Base-by-base conservation (phyloP, 2,113 vertebrate species). In the Sander vitreus region DNA sequence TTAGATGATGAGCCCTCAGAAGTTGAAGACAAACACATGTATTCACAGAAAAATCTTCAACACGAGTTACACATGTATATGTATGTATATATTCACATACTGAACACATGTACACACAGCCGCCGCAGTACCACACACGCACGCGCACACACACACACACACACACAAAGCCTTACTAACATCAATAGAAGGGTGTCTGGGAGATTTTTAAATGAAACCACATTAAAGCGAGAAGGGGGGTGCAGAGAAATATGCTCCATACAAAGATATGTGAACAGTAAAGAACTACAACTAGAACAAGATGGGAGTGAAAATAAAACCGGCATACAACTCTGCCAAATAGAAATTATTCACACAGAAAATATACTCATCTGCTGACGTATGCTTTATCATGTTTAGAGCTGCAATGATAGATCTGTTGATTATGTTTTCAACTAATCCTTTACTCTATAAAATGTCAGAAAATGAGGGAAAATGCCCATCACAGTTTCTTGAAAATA, bases 171-270 rank as follows among this genome's bases (percentile, higher is more conserved):
- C 23, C 43, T 57, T 25, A 9, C 64, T 39, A 25, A 83, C 84
- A 85, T 85, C 80, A 90, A 83, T 82, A 50, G 78, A 50, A 73
- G 86, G 87, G 86, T 83, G 89, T 84, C 84, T 84, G 36, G 3
- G 25, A 84, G 81, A 83, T 86, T 69, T 84, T 92, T 82, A 73
- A 86, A 89, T 80, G 76, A 86, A 85, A 76, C 84, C 80, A 88
- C 86, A 88, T 91, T 60, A 91, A 89, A 82, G 78, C 43, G 36
- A 50, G 47, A 53, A 33, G 33, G 15, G 11, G 75, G 60, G 39
- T 18, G 55, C 65, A 36, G 47, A 53, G 82, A 67, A 45, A 2
- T 73, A 78, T 57, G 78, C 43, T 79, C 21, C 1, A 69, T 68
- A 67, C 65, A 84, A 85, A 86, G 51, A 27, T 53, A 19, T 33